A percentile compares a stretch with the other conserved stretches of the same genome.
These are phyloP conservation scores for Drosophila suzukii DNA, from an alignment of 1,140 invertebrate genomes.

Conservation along the genomic window DNA sequence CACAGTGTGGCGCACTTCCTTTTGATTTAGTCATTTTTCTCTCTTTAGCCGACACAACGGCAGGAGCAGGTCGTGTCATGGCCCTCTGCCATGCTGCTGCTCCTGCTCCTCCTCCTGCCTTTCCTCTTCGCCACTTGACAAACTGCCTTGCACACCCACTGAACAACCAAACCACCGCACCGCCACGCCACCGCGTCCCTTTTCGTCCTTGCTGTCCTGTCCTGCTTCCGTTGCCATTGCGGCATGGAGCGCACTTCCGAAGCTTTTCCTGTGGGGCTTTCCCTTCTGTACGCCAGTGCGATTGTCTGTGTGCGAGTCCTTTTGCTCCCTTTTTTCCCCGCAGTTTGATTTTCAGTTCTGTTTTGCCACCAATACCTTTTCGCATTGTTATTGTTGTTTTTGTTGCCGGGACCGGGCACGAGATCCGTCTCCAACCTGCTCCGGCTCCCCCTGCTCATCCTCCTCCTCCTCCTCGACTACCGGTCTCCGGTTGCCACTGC, in stretches of 20 bases:
- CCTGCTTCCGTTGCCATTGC: constrained; percentile 60
- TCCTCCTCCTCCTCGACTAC: background rate
- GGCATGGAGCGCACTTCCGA: constrained; percentile 80
- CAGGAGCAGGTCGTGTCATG: constrained; percentile 57
- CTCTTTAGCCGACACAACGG: constrained; percentile 74
- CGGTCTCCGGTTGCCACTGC: constrained; percentile 33
- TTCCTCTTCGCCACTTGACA: constrained; percentile 49
- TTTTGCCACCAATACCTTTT: constrained; percentile 79
- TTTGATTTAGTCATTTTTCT: constrained; percentile 84
- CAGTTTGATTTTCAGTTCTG: constrained; percentile 77
- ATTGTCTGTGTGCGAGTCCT: constrained; percentile 32
- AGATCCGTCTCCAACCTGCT: constrained; percentile 61
- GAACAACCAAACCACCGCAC: constrained; percentile 3
- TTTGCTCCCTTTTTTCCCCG: constrained; percentile 23
- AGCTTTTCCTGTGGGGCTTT: constrained; percentile 65
- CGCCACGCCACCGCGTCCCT: constrained; percentile 20
- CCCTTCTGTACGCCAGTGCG: constrained; percentile 27
- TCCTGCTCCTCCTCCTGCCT: background rate
- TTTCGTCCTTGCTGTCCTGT: constrained; percentile 17
- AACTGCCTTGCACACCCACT: constrained; percentile 33
- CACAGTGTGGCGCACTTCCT: constrained; percentile 81
- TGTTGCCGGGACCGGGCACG: constrained; percentile 34
- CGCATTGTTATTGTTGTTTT: constrained; percentile 57
- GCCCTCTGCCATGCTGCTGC: constrained; percentile 8
- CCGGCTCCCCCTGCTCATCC: constrained; percentile 6